Conservation (phyloP, 2,797 vertebrate species). For the Triplophysa bombifrons region DNA sequence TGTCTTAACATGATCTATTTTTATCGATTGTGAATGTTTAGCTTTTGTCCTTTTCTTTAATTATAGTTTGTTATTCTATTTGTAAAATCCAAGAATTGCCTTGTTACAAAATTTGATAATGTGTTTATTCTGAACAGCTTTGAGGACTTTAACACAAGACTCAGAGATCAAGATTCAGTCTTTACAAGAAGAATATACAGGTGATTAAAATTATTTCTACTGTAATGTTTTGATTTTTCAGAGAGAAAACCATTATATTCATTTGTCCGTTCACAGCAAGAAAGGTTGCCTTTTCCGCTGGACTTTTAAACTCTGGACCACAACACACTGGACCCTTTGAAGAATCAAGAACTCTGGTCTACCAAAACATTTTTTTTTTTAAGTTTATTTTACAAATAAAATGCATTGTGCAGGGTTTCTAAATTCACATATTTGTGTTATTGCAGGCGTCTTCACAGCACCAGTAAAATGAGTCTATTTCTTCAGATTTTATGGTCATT, state of each 20-base stretch:
- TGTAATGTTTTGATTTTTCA: not conserved
- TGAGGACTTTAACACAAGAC: not conserved
- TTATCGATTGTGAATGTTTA: not conserved
- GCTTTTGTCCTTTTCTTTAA: not conserved
- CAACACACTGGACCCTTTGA: not conserved
- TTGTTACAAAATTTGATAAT: not conserved
- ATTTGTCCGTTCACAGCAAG: conserved; percentile 21
- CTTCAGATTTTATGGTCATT: conserved; percentile 52
- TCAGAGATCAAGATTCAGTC: conserved; percentile 7
- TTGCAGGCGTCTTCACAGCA: conserved; percentile 49
- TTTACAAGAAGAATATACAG: conserved; percentile 28
- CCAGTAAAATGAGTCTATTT: conserved; percentile 50
- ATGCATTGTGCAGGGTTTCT: not conserved
- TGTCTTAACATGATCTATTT: too few relatives aligned
- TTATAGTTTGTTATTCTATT: not conserved
- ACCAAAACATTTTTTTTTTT: too few relatives aligned
- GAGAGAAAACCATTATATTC: not conserved
- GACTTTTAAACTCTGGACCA: conserved; percentile 2
- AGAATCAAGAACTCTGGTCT: not conserved
- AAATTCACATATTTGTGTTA: conserved; percentile 4
- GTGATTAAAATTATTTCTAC: not conserved
- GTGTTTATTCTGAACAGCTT: conserved; percentile 6
- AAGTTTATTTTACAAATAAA: too few relatives aligned
- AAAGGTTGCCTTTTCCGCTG: conserved; percentile 52
- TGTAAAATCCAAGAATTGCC: not conserved